Percentiles rank a stretch among this genome's conserved stretches.
Conservation (phyloP, 2,797 vertebrate genomes). For the Phrynocephalus vlangalii region DNA sequence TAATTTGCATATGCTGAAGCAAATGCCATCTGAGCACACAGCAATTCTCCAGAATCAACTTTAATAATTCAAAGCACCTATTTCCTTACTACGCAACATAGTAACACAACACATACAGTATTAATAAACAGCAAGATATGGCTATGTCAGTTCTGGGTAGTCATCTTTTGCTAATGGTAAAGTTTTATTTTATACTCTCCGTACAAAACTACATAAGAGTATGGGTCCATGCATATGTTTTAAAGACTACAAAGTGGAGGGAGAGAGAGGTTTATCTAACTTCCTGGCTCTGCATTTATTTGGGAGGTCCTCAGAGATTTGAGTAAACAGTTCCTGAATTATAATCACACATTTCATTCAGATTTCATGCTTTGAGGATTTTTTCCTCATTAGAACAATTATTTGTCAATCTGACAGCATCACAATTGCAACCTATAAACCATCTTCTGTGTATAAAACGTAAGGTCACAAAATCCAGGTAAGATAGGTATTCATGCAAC, state of each 20-base stretch:
- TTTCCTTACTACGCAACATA: conserved; percentile 74
- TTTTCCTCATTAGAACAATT: conserved; percentile 86
- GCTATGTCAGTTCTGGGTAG: conserved; percentile 42
- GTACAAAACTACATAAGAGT: conserved; percentile 30
- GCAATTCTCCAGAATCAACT: conserved; percentile 80
- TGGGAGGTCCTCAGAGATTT: conserved; percentile 78
- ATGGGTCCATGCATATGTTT: not conserved
- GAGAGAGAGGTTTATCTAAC: conserved; percentile 71
- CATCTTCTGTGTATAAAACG: conserved; percentile 67
- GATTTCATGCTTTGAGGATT: conserved; percentile 91
- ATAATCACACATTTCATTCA: conserved; percentile 94
- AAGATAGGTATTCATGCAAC: not conserved
- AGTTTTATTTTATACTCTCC: conserved; percentile 54
- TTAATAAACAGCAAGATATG: conserved; percentile 60
- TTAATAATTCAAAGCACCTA: conserved; percentile 85
- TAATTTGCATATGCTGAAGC: conserved; percentile 86
- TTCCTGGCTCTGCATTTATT: conserved; percentile 78
- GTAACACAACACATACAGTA: conserved; percentile 68
- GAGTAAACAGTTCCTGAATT: conserved; percentile 89
- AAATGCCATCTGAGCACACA: conserved; percentile 79
- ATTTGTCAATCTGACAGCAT: conserved; percentile 84
- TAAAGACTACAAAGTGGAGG: conserved; percentile 32
- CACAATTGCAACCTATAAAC: conserved; percentile 77
- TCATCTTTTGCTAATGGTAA: conserved; percentile 51
- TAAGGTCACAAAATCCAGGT: conserved; percentile 54